Evolutionary conservation across 2,888 invertebrate genomes (phyloP).

Genomic region (Kuschelorhynchus macadamiae): DNA sequence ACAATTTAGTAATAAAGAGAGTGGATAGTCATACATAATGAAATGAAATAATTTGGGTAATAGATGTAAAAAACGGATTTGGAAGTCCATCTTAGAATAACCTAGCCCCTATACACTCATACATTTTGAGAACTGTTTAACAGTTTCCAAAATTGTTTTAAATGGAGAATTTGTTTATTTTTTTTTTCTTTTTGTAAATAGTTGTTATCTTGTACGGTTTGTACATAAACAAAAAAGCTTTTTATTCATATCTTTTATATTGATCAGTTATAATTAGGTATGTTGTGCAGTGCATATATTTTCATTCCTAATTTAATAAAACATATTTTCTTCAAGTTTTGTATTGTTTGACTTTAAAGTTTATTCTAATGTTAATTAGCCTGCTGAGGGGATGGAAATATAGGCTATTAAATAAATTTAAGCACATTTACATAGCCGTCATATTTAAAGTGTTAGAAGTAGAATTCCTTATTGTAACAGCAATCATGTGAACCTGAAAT

Average conservation of each 20-base stretch:
- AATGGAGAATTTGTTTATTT: slow-evolving; percentile 41
- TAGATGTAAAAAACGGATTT: too few species aligned
- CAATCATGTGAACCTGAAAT: slow-evolving; percentile 20
- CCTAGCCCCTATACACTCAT: not conserved
- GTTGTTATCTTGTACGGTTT: slow-evolving; percentile 62
- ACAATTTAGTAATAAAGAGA: too few species aligned
- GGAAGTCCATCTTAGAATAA: not conserved
- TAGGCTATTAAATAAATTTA: slow-evolving; percentile 22
- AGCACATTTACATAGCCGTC: slow-evolving; percentile 35
- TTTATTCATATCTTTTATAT: slow-evolving; percentile 40
- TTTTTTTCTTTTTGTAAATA: slow-evolving; percentile 59
- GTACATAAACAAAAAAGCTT: slow-evolving; percentile 59
- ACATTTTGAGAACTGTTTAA: slow-evolving; percentile 19
- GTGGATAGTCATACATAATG: too few species aligned
- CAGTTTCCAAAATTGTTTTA: slow-evolving; percentile 32
- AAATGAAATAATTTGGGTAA: too few species aligned
- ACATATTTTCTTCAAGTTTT: not conserved
- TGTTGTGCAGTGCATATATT: slow-evolving; percentile 21
- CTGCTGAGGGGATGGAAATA: slow-evolving; percentile 12
- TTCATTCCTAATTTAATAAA: slow-evolving; percentile 11
- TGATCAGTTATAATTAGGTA: slow-evolving; percentile 24
- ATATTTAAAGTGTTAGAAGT: slow-evolving; percentile 35
- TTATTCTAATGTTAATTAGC: not conserved
- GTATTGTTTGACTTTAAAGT: slow-evolving; percentile 12
- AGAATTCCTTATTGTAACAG: slow-evolving; percentile 23